Percentiles rank a stretch among this genome's conserved stretches.
Evolutionary conservation across 2,888 invertebrate species (phyloP).

Genomic region (Heliconius sara): DNA sequence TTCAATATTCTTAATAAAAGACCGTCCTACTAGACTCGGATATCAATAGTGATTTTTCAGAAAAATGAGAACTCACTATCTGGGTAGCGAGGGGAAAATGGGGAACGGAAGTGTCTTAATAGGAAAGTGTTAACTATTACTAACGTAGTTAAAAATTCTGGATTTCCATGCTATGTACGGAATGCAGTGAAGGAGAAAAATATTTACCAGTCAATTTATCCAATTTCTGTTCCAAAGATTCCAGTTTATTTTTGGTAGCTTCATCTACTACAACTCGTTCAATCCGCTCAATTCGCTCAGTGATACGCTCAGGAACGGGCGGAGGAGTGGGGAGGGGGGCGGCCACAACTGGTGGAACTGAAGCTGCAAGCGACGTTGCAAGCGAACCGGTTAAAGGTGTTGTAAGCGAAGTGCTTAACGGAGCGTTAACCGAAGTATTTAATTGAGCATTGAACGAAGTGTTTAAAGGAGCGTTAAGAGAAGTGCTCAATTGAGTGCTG

Average conservation of each 20-base stretch:
- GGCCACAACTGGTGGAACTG: not conserved
- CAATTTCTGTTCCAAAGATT: slow-evolving; percentile 67
- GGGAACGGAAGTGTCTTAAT: no score
- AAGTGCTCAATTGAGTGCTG: slow-evolving; percentile 8
- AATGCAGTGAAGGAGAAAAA: not conserved
- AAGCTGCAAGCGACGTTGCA: slow-evolving; percentile 48
- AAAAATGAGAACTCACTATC: no score
- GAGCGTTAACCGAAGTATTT: slow-evolving; percentile 10
- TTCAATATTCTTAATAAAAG: no score
- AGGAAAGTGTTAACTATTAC: no score
- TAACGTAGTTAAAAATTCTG: no score
- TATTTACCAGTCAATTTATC: slow-evolving; percentile 69
- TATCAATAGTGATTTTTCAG: no score
- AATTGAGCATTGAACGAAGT: slow-evolving; percentile 19
- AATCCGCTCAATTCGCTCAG: slow-evolving; percentile 61
- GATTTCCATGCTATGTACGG: no score
- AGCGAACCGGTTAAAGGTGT: slow-evolving; percentile 46
- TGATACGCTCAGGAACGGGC: slow-evolving; percentile 54
- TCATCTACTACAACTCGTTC: slow-evolving; percentile 56
- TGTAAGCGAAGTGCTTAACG: slow-evolving; percentile 50
- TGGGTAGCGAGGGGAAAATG: no score
- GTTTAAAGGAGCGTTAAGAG: slow-evolving; percentile 51
- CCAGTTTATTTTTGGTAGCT: slow-evolving; percentile 56
- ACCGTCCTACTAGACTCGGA: no score
- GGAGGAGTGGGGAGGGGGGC: slow-evolving; percentile 55